Evolutionary conservation across 2,888 invertebrate genomes (phyloP), one percentile per base, ranked within the genome.

Genomic region (Leistus spinibarbis): DNA sequence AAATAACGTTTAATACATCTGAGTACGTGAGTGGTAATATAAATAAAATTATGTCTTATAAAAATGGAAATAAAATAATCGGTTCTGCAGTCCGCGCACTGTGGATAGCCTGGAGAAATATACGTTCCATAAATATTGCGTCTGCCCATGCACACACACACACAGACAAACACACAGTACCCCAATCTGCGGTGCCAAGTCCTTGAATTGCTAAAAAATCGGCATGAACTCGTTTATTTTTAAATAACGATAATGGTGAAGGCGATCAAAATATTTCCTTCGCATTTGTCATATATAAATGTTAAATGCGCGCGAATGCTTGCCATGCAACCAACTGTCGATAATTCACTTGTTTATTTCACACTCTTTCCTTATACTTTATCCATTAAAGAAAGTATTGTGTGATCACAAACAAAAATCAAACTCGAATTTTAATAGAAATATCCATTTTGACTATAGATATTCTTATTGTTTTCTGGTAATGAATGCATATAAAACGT

Each of bases 201-300:
- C 60, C 60, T 60, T 60, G 60, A 60, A 19, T 60, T 22, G 62
- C 13, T 70, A 63, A 70, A 70, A 71, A 71, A 71, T 64, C 53
- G 64, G 64, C 71, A 54, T 63, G 60, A 64, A 60, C 71, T 64
- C 54, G 69, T 71, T 71, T 71, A 62, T 71, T 71, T 71, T 71
- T 71, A 71, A 40, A 40, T 40, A 40, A 64, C 64, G 71, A 71
- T 71, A 71, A 71, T 71, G 71, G 71, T 63, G 54, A 71, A 64
- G 64, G 54, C 71, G 71, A 71, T 71, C 71, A 71, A 71, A 71
- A 71, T 71, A 71, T 71, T 71, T 71, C 63, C 64, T 64, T 63
- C 54, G 54, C 71, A 71, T 71, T 71, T 71, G 71, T 71, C 71
- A 71, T 71, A 71, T 71, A 71, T 71, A 71, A 71, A 71, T 71